These are phyloP conservation scores for Aporophyla lueneburgensis DNA, from an alignment of 2,888 invertebrate genomes.

Conservation along the genomic window DNA sequence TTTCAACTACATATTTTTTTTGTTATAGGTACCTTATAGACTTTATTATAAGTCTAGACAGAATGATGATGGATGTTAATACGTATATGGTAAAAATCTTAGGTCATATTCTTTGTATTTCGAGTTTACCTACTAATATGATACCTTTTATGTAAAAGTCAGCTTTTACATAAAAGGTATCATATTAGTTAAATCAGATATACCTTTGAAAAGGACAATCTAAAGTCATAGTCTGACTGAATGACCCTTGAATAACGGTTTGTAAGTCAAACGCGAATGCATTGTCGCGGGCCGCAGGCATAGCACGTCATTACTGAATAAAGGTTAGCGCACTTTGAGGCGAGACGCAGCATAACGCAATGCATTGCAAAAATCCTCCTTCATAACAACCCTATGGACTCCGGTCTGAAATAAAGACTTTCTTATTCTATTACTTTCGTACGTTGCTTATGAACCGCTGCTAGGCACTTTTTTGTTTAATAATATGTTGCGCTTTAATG, in stretches of 20 bases:
- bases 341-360: too few relatives aligned
- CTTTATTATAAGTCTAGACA: too few relatives aligned
- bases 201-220: slow-evolving; percentile 37
- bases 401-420: too few relatives aligned
- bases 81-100: neutral
- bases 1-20: too few relatives aligned
- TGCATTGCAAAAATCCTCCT: neutral
- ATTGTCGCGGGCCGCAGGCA: slow-evolving; percentile 50
- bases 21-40: too few relatives aligned
- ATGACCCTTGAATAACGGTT: slow-evolving; percentile 47
- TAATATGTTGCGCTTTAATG: neutral
- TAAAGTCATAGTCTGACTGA: slow-evolving; percentile 18
- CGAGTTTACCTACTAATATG: neutral
- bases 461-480: neutral
- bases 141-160: neutral
- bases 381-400: neutral
- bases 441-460: too few relatives aligned
- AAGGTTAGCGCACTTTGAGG: neutral
- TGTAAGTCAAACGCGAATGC: slow-evolving; percentile 62
- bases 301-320: slow-evolving; percentile 37
- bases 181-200: slow-evolving; percentile 1
- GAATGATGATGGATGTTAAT: too few relatives aligned
- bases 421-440: too few relatives aligned
- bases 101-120: neutral
- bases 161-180: too few relatives aligned